Evolutionary conservation across 2,113 vertebrate species (phyloP), one percentile per base, ranked within the genome.

Genomic region (Erythrolamprus reginae): DNA sequence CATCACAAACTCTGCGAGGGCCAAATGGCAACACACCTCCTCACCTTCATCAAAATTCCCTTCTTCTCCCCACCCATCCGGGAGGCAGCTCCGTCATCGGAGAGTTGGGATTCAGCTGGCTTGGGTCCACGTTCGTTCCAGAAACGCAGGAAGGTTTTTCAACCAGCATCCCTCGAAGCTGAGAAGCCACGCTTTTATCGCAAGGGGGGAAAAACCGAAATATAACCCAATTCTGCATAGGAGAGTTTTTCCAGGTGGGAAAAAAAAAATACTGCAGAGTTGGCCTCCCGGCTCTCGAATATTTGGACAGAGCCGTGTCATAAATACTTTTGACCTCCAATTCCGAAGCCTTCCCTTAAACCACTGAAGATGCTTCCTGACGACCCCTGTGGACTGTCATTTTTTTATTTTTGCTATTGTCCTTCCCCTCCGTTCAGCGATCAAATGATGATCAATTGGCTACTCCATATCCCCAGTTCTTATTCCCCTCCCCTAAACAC

Each of bases 271-370:
- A 50, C 9, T 12, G 61, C 52, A 4, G 17, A 17, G 26, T 4
- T 21, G 2, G 23, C 2, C 33, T 38, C 33, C 33, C 23, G 58
- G 24, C n/a, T 61, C 8, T 23, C 15, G 13, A 90, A 82, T 0
- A 88, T 84, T 85, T 92, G 91, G 84, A 23, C 47, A 77, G 42
- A 90, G 83, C 7, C 77, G 61, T 92, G 95, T n/a, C 89, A 90
- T 94, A 88, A 28, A 90, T 10, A 88, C 50, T 42, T 45, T 26
- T 38, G 48, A 61, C n/a, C 52, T 28, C 42, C 42, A 82, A 48
- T 82, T 21, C 7, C 9, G 7, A 77, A 42, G 1, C 17, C 33
- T 51, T 51, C 21, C 23, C 47, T 77, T 42, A 8, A 10, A 26
- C 42, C 10, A 65, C 28, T 28, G 9, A 7, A 24, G 45, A 8